These are phyloP conservation scores for Oreochromis grahami DNA, from an alignment of 2,797 vertebrate species.

Conservation along the genomic window DNA sequence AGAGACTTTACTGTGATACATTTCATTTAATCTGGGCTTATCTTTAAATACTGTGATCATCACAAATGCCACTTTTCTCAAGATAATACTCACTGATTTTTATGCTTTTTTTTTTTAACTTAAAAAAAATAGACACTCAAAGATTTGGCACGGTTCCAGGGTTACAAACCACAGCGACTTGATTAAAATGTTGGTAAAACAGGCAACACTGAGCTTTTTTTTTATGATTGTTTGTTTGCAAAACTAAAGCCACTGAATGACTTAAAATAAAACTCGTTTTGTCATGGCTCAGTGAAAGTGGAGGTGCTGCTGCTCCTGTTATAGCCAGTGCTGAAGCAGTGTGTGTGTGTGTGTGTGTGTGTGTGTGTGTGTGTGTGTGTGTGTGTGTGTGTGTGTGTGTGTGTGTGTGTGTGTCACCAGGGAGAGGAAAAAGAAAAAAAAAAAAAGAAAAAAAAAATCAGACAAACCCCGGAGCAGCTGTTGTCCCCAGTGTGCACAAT, in stretches of 20 bases:
- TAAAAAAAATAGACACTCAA: constrained; percentile 16
- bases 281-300: constrained; percentile 13
- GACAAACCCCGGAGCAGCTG: constrained; percentile 61
- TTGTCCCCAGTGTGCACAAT: constrained; percentile 37
- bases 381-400: neutral
- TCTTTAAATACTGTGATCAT: constrained; percentile 11
- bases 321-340: neutral
- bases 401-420: constrained; percentile 12
- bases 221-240: neutral
- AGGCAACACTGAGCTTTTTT: neutral
- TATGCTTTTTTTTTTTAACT: constrained; percentile 13
- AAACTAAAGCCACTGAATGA: constrained; percentile 8
- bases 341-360: neutral
- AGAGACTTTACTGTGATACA: neutral
- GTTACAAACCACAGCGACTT: constrained; percentile 6
- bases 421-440: neutral
- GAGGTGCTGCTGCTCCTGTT: constrained; percentile 20
- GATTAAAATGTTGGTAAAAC: constrained; percentile 1
- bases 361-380: neutral
- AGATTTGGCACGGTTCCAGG: constrained; percentile 19
- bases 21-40: constrained; percentile 13
- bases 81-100: constrained; percentile 35
- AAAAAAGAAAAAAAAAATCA: neutral
- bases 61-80: constrained; percentile 23
- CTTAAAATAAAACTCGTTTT: constrained; percentile 7